Base-by-base conservation (phyloP, 2,888 invertebrate genomes). In the Drosophila ustulata region DNA sequence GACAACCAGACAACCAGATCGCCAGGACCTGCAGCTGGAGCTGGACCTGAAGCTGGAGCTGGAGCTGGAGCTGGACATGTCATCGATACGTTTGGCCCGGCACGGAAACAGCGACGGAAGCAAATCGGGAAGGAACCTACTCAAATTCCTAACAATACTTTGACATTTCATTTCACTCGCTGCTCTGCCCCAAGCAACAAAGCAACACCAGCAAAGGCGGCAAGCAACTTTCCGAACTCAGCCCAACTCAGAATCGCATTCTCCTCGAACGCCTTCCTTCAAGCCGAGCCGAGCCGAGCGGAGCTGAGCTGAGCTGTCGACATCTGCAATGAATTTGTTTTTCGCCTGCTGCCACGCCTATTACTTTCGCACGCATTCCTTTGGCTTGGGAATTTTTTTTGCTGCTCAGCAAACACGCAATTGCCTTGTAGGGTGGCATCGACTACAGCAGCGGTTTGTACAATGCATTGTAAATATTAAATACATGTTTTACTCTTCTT, bases 271-370 rank as follows among this genome's bases (percentile, higher is more conserved):
- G 50, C 8, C 50, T 26, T 30, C 30, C 7, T 30, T 4, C 7
- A 7, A 6, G 30, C 6, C 39, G 51, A 25, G 39, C 3, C 6
- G 28, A 34, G 25, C 18, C 9, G 6, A 18, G 11, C 23, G n/a
- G 9, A 13, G 26, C 28, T 28, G 9, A 6, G 30, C 30, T 30
- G 30, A 30, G 30, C 30, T 6, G 30, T 30, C 64, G 70, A 71
- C 77, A 74, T 80, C 78, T 79, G 74, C 80, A 71, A 71, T 73
- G 71, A 80, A 79, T 79, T 76, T 80, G 65, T 66, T 80, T 65
- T 66, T 47, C 32, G 58, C 53, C 53, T 47, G 3, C 2, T 47
- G 63, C 71, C 68, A 72, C 78, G 68, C 63, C 78, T 34, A 73
- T 34, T 30, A 53, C 41, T 49, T 57, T 50, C 8, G 37, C 57